Percentiles rank a stretch among this genome's conserved stretches.
Conservation (phyloP, 2,888 invertebrate species). For the Gymnoscelis rufifasciata region DNA sequence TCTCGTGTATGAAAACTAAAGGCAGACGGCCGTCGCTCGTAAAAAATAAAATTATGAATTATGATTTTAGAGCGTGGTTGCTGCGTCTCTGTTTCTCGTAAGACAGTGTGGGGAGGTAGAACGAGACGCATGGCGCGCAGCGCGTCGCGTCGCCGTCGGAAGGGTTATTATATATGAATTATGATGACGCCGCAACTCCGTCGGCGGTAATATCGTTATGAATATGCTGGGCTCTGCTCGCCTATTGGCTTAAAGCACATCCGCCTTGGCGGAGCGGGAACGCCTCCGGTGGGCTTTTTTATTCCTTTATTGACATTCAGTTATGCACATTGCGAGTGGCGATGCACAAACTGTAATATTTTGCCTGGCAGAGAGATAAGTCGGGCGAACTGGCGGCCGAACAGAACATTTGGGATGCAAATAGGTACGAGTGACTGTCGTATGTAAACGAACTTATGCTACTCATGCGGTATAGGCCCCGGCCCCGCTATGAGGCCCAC, state of each 20-base stretch:
- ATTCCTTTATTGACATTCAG: conserved; percentile 77
- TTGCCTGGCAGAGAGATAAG: conserved; percentile 69
- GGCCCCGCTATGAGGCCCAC: conserved; percentile 74
- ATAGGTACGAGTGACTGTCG: conserved; percentile 68
- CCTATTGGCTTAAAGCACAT: conserved; percentile 75
- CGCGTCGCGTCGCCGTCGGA: conserved; percentile 63
- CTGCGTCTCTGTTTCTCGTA: conserved; percentile 61
- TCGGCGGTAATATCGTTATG: conserved; percentile 79
- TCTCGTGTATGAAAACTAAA: conserved; percentile 40
- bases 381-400: conserved; percentile 64
- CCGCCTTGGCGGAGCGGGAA: conserved; percentile 72
- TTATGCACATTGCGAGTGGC: conserved; percentile 75
- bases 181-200: conserved; percentile 75
- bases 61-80: conserved; percentile 61
- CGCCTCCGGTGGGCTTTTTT: conserved; percentile 76
- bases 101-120: conserved; percentile 42
- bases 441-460: conserved; percentile 78
- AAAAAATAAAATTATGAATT: conserved; percentile 76
- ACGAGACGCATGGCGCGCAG: conserved; percentile 66
- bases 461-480: conserved; percentile 71
- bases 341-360: conserved; percentile 78
- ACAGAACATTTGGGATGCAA: conserved; percentile 77
- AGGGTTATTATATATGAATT: conserved; percentile 80
- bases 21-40: conserved; percentile 36
- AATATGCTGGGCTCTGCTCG: conserved; percentile 73